Evolutionary conservation across 2,888 invertebrate species (phyloP).

Genomic region (Pediacus dermestoides): DNA sequence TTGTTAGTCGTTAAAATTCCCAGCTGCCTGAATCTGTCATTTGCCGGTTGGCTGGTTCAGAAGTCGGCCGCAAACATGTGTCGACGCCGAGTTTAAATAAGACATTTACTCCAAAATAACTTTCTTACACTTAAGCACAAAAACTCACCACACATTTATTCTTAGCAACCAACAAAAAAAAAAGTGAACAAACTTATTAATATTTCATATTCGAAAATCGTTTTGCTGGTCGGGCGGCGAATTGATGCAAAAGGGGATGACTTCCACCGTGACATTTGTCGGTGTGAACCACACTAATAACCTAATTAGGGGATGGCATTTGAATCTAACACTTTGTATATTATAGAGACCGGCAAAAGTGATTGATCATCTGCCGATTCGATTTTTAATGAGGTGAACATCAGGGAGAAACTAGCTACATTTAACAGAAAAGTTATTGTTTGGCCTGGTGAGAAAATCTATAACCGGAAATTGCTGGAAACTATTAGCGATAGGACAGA

Average conservation of each 20-base stretch:
- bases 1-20: slow-evolving; percentile 55
- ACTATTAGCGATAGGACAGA: too few species aligned
- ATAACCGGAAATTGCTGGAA: too few species aligned
- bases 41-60: slow-evolving; percentile 50
- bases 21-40: slow-evolving; percentile 52
- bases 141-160: too few species aligned
- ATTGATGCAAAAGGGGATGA: slow-evolving; percentile 1
- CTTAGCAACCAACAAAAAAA: not conserved
- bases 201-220: not conserved
- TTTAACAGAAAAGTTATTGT: too few species aligned
- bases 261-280: slow-evolving; percentile 35
- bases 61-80: slow-evolving; percentile 51
- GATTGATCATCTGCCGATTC: slow-evolving; percentile 14
- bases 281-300: slow-evolving; percentile 41
- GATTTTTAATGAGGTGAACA: slow-evolving; percentile 15
- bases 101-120: slow-evolving; percentile 20
- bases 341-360: slow-evolving; percentile 1
- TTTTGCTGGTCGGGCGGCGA: not conserved
- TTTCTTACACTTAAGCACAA: not conserved
- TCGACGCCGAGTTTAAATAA: slow-evolving; percentile 32
- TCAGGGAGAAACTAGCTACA: too few species aligned
- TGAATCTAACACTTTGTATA: slow-evolving; percentile 1
- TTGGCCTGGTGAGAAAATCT: too few species aligned
- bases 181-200: not conserved
- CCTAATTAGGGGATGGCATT: slow-evolving; percentile 30